Percentiles rank a stretch among this genome's conserved stretches.
Evolutionary conservation across 2,113 vertebrate genomes (phyloP).

Genomic region (Amia ocellicauda): DNA sequence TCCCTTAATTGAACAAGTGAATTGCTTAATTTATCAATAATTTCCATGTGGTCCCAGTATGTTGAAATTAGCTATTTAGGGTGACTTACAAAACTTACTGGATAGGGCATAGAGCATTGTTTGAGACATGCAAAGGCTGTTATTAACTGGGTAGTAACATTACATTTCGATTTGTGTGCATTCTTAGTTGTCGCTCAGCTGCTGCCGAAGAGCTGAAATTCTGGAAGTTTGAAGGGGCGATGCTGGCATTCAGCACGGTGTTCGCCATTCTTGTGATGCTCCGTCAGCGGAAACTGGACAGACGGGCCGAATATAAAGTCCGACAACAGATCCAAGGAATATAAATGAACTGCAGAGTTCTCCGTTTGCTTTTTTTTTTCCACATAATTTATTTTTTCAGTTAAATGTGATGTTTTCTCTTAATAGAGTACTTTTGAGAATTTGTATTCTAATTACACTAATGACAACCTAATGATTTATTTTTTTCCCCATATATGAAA

Average conservation of each 20-base stretch:
- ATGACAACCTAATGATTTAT: no score
- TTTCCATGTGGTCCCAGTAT: no score
- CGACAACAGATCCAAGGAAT: constrained; percentile 13
- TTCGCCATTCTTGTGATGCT: constrained; percentile 17
- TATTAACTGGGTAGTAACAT: no score
- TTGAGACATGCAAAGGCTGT: no score
- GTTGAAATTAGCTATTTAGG: no score
- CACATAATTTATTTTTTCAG: not conserved
- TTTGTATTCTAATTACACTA: no score
- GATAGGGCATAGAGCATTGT: no score
- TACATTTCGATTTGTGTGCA: not conserved
- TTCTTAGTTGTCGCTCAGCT: constrained; percentile 19
- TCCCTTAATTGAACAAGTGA: no score
- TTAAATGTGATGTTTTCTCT: not conserved
- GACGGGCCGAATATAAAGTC: constrained; percentile 19
- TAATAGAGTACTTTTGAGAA: no score
- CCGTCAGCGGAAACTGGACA: constrained; percentile 19
- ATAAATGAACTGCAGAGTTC: constrained; percentile 2
- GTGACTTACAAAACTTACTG: no score
- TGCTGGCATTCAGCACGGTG: constrained; percentile 14
- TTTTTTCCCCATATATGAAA: no score
- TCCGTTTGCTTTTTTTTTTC: not conserved
- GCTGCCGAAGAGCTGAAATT: constrained; percentile 20
- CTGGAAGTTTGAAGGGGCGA: constrained; percentile 23
- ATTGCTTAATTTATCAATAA: no score